phyloP scores from a whole-genome alignment of 1,140 invertebrate genomes.

The Sipha flava region DNA sequence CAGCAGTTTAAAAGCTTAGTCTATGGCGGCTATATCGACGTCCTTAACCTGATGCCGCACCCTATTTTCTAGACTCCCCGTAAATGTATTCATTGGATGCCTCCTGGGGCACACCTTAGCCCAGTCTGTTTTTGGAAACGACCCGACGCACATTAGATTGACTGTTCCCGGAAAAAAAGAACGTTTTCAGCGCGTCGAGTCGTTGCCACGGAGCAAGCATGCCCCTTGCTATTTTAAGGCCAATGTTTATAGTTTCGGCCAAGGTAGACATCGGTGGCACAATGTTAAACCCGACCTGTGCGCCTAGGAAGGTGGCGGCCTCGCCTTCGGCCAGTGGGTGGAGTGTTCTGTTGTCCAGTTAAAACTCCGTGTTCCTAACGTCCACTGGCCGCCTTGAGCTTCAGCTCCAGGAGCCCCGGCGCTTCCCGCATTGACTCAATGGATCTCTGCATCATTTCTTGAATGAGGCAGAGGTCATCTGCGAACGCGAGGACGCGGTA shows the following conservation, averaged over 20 bases:
- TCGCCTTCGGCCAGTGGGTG: not conserved
- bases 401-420: too few relatives aligned
- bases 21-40: not conserved
- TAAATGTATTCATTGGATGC: not conserved
- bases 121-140: not conserved
- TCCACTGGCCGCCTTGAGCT: not conserved
- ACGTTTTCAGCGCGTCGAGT: not conserved
- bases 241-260: rapidly evolving
- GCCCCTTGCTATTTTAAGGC: rapidly evolving
- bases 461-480: too few relatives aligned
- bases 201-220: not conserved
- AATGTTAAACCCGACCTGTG: not conserved
- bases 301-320: not conserved
- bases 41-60: not conserved
- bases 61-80: rapidly evolving
- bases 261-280: rapidly evolving
- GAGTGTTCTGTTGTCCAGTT: too few relatives aligned
- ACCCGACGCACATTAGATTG: too few relatives aligned
- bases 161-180: not conserved
- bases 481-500: too few relatives aligned
- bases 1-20: not conserved
- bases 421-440: too few relatives aligned
- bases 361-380: not conserved
- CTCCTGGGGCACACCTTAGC: not conserved
- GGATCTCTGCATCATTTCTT: too few relatives aligned